phyloP scores from a whole-genome alignment of 2,797 vertebrate genomes.

The Brachymystax lenok region DNA sequence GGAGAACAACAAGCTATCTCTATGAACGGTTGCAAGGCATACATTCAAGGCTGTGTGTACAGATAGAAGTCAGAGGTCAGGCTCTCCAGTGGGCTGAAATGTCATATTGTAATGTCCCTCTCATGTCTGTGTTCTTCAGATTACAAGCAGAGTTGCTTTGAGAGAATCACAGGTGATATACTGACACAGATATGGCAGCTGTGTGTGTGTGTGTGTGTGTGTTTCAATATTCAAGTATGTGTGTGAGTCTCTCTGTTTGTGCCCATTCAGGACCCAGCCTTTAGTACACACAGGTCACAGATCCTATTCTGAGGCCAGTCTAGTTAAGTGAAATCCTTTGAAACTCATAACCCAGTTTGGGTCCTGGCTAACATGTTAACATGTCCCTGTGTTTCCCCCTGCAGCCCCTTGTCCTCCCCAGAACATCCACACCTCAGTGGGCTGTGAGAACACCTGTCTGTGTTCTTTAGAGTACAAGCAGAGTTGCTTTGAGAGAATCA shows the following conservation, averaged over 20 bases:
- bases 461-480: constrained; percentile 19
- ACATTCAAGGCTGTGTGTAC: constrained; percentile 66
- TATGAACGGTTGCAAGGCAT: constrained; percentile 26
- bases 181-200: too few relatives aligned
- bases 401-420: constrained; percentile 33
- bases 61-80: constrained; percentile 16
- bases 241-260: background rate
- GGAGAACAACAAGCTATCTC: constrained; percentile 28
- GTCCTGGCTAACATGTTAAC: too few relatives aligned
- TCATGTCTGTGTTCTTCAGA: constrained; percentile 7
- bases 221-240: too few relatives aligned
- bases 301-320: background rate
- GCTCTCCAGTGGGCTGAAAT: too few relatives aligned
- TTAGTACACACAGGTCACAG: background rate
- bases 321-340: background rate
- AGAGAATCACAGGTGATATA: background rate
- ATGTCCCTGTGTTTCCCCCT: background rate
- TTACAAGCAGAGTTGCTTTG: constrained; percentile 10
- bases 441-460: constrained; percentile 21
- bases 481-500: background rate
- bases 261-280: background rate
- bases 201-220: too few relatives aligned
- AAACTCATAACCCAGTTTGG: background rate
- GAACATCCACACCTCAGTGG: constrained; percentile 24
- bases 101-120: background rate